Evolutionary conservation across 2,888 invertebrate genomes (phyloP), one percentile per base, ranked within the genome.

Genomic region (Nomada ferruginata): DNA sequence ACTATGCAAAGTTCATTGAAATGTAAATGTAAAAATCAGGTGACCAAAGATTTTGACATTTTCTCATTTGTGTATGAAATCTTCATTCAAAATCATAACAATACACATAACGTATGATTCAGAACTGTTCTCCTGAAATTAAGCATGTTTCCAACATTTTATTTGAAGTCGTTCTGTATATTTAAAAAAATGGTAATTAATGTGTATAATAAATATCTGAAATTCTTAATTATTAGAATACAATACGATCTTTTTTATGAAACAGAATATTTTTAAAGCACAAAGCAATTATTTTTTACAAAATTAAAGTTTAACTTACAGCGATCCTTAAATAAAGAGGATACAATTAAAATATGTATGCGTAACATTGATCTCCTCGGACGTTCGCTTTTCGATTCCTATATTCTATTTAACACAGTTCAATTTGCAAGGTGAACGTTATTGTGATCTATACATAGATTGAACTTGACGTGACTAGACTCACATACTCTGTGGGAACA

Each of bases 401-500:
- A 18, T n/a, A 57, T 50, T 42, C 44, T 50, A 23, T 52, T 55
- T 36, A 60, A 11, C 11, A 26, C 10, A 18, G 11, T 23, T 71
- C 26, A 36, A 50, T 76, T 71, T 70, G 13, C 53, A 59, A 50
- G 59, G 52, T 50, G 50, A 64, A 9, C 52, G 29, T 81, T 36
- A 76, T 52, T 71, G 59, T 55, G 72, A 61, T 74, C 70, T 75
- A 69, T 76, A 71, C 71, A 78, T 64, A 74, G 71, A 71, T 78
- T 78, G 83, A 78, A 83, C 76, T 83, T 81, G 77, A 82, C 68
- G 68, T 60, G 74, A 55, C 68, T 78, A 75, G 71, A 69, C 76
- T 77, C 52, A 64, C 13, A 66, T 59, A 50, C 50, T 47, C 53
- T 68, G 73, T 50, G 59, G 55, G 79, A 86, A 84, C 53, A 79